Conservation (phyloP, 2,888 invertebrate species). For the Athripsodes cinereus region DNA sequence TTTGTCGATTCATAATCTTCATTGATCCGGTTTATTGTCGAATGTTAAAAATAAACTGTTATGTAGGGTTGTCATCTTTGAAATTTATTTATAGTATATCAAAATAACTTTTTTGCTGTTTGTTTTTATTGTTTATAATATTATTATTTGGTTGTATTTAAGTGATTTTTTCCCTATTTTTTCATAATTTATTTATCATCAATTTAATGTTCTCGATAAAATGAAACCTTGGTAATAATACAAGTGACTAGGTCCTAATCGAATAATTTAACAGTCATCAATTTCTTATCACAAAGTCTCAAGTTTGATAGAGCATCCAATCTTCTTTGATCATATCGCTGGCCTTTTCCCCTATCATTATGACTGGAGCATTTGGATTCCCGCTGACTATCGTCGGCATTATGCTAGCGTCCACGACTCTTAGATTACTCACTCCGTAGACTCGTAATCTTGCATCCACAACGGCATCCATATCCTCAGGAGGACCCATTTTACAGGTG, state of each 20-base stretch:
- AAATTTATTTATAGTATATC: too few species aligned
- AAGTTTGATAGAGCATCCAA: conserved; percentile 48
- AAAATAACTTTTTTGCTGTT: too few species aligned
- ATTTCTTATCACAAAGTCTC: not conserved
- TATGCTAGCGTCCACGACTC: conserved; percentile 79
- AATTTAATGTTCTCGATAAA: not conserved
- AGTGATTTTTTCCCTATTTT: not conserved
- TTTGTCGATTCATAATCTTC: too few species aligned
- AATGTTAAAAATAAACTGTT: too few species aligned
- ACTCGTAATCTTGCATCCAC: conserved; percentile 73
- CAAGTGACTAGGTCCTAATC: not conserved
- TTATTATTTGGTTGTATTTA: too few species aligned
- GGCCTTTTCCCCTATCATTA: conserved; percentile 88
- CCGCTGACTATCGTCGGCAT: conserved; percentile 88
- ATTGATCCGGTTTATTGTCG: too few species aligned
- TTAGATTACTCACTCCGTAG: conserved; percentile 68
- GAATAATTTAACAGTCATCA: not conserved
- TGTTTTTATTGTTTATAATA: too few species aligned
- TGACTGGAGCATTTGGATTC: conserved; percentile 83
- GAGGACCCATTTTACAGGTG: conserved; percentile 84
- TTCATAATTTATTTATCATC: too few species aligned
- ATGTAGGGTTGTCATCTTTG: too few species aligned
- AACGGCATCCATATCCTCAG: conserved; percentile 67
- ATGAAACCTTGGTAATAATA: not conserved
- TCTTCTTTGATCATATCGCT: conserved; percentile 86